phyloP scores from a whole-genome alignment of 2,797 vertebrate species.

The Propithecus deckenii region DNA sequence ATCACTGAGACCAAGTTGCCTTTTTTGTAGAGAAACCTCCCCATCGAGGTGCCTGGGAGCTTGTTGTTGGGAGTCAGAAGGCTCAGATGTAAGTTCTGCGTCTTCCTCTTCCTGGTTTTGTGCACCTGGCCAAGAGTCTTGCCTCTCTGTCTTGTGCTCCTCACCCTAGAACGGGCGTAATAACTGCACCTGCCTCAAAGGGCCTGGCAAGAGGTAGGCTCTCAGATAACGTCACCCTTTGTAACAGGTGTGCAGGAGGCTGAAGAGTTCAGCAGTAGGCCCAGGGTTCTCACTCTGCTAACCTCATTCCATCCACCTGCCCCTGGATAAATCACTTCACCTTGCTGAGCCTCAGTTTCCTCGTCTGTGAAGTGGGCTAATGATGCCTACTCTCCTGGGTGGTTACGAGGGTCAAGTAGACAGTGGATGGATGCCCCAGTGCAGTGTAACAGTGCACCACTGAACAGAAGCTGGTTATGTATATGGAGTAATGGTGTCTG shows the following conservation, averaged over 20 bases:
- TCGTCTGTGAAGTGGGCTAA: neutral
- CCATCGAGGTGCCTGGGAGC: fast-evolving
- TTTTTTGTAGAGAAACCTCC: neutral
- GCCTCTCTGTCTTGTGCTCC: too few relatives aligned
- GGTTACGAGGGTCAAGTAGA: too few relatives aligned
- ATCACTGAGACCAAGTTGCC: neutral
- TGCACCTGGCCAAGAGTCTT: neutral
- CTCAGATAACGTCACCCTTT: neutral
- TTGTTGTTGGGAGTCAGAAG: neutral
- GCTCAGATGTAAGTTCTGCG: neutral
- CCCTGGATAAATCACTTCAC: neutral
- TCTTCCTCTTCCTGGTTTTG: neutral
- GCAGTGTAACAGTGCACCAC: fast-evolving
- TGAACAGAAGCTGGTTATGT: neutral
- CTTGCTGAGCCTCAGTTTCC: neutral
- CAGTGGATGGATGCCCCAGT: fast-evolving
- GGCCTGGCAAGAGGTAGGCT: neutral
- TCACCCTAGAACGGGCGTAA: neutral
- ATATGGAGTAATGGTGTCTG: fast-evolving
- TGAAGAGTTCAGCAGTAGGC: neutral
- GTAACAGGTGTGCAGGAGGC: fast-evolving
- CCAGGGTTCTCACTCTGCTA: fast-evolving
- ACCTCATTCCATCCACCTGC: fast-evolving
- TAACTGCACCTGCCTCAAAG: neutral
- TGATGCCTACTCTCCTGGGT: neutral